Base-by-base conservation (phyloP, 2,888 invertebrate species). In the Acanthopleura granulata region DNA sequence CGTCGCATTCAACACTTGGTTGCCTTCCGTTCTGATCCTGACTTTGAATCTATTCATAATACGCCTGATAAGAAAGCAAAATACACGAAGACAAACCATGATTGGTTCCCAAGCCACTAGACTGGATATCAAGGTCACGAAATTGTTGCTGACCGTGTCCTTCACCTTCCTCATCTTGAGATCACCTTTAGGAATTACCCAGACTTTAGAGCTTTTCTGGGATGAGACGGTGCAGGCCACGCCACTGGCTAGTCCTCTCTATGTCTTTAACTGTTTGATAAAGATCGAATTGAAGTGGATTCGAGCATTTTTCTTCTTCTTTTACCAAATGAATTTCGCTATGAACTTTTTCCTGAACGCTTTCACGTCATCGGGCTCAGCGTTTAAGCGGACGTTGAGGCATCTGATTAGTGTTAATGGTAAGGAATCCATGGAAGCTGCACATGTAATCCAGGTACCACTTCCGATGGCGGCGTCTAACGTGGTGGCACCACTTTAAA, bases 1-100 rank as follows among this genome's bases (percentile, higher is more conserved):
- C 75, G 83, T 84, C 9, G 84, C 85, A 0, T 77, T 85, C 62
- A 85, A 84, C 71, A 85, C 85, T 0, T 85, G 85, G 84, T 73
- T 84, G 30, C 85, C 85, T 0, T 82, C 84, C 0, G 25, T 84
- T n/a, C 66, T 80, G 0, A 84, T 85, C 18, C 79, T 83, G 4
- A 70, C 73, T 12, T 69, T 85, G 0, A 85, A 85, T 69, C 51
- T 69, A 0, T 18, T 78, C 16, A 84, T 85, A 49, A 71, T 82
- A 15, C 15, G 72, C 0, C 80, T 81, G 57, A 76, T 84, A 9
- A 61, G 76, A 25, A 81, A 76, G 71, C 79, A 81, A 29, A 66
- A 74, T 22, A 74, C 70, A 40, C 81, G 80, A 57, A 75, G 66
- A 6, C 22, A 27, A 25, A 15, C 22, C 1, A 22, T 66, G 80